These are phyloP conservation scores for Diprion similis DNA, from an alignment of 1,140 invertebrate species.

Conservation along the genomic window DNA sequence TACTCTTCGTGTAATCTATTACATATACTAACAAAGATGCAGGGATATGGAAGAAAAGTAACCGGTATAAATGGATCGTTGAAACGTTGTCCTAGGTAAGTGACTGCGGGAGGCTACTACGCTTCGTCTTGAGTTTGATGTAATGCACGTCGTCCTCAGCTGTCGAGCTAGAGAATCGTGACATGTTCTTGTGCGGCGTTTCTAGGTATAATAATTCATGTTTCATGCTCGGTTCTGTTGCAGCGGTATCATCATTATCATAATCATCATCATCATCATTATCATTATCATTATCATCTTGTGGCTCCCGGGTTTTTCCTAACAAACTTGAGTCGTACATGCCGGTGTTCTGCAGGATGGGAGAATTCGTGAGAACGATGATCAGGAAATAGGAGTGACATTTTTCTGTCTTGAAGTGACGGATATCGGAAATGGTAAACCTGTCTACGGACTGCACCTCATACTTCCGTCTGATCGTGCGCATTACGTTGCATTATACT, in stretches of 20 bases:
- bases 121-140: not conserved
- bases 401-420: not conserved
- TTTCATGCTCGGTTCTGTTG: not conserved
- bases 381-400: not conserved
- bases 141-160: not conserved
- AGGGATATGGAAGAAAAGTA: not conserved
- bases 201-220: not conserved
- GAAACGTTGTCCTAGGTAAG: too few relatives aligned
- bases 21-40: not conserved
- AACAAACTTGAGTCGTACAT: too few relatives aligned
- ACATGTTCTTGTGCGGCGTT: not conserved
- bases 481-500: not conserved
- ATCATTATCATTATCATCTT: too few relatives aligned
- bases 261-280: too few relatives aligned
- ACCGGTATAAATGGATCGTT: not conserved
- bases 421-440: not conserved
- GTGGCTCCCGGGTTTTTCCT: too few relatives aligned
- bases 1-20: not conserved
- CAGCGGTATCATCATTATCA: not conserved
- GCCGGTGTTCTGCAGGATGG: not conserved
- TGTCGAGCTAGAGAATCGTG: conserved; percentile 1
- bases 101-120: not conserved
- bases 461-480: not conserved
- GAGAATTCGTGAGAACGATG: not conserved
- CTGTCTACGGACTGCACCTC: not conserved